Evolutionary conservation across 1,140 invertebrate genomes (phyloP), one percentile per base, ranked within the genome.

Genomic region (Micrasema minimum): DNA sequence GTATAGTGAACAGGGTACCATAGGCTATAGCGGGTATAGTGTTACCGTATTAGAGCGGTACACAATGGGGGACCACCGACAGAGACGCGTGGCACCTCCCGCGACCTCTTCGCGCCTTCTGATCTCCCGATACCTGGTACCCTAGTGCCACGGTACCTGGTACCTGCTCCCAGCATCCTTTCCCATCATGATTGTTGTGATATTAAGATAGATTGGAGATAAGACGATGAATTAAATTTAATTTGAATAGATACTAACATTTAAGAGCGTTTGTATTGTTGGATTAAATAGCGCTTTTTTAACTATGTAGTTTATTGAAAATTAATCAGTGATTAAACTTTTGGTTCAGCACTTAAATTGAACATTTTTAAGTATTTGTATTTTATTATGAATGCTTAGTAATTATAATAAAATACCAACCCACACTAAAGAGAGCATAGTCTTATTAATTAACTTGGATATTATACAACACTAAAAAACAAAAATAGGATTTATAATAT

Each of bases 11-110:
- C 26, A 31, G 26, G 26, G 26, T 31, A 31, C 26, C 26, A 31
- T 31, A 31, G 26, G 16, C n/a, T 38, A 20, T 31, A 31, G 26
- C 26, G 14, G 35, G 55, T 59, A 31, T 59, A 38, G 31, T 37
- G 55, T 59, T 38, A 53, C 51, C n/a, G 55, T n/a, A 41, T 31
- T 48, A 18, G 38, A 2, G 55, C 20, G 26, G 26, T 31, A 31
- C 26, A 75, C 73, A 75, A 75, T 75, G 35, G 73, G 73, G 50
- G 73, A 75, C 73, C 73, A 75, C 73, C 73, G 64, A 61, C 66
- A 18, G 73, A 41, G 73, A 55, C 73, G 69, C 73, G 73, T 75
- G 73, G 73, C 72, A 74, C 57, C 64, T 74, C 64, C 72, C 57
- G 14, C 41, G 38, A 26, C 38, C 22, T 46, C 41, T 35, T 18